A percentile compares a stretch with the other conserved stretches of the same genome.
Evolutionary conservation across 2,797 vertebrate species (phyloP).

Genomic region (Pterois miles): DNA sequence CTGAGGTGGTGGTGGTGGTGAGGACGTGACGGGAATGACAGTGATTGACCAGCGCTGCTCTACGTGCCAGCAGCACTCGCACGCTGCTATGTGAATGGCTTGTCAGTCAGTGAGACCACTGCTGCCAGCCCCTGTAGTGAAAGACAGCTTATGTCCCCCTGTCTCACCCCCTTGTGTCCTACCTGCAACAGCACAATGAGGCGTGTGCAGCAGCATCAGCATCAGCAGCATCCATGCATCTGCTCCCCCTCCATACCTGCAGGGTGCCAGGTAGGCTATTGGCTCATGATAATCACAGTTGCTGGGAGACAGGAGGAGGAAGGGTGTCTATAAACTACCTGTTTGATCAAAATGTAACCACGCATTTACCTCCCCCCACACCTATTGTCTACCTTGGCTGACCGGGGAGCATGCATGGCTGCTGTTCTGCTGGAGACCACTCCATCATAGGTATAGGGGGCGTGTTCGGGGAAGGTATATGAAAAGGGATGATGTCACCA

Average conservation of each 20-base stretch:
- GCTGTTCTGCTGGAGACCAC: constrained; percentile 18
- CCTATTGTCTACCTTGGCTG: constrained; percentile 66
- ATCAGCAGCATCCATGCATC: constrained; percentile 16
- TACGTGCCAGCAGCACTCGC: constrained; percentile 58
- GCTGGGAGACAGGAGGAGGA: constrained; percentile 72
- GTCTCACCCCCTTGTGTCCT: background rate
- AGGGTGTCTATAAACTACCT: constrained; percentile 69
- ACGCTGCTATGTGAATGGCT: constrained; percentile 49
- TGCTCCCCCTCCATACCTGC: constrained; percentile 54
- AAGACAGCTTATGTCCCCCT: constrained; percentile 1
- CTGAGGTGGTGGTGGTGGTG: constrained; percentile 35
- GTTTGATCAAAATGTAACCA: constrained; percentile 64
- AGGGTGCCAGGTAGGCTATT: constrained; percentile 70
- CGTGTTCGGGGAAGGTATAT: constrained; percentile 74
- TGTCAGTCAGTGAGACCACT: constrained; percentile 45
- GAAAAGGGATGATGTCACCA: constrained; percentile 84
- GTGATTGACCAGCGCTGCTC: constrained; percentile 71
- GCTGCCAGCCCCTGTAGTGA: constrained; percentile 25
- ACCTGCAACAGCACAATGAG: constrained; percentile 43
- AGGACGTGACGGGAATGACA: constrained; percentile 80
- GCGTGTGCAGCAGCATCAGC: constrained; percentile 29
- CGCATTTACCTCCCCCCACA: no score
- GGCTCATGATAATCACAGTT: constrained; percentile 72
- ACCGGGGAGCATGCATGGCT: constrained; percentile 31
- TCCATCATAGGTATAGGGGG: constrained; percentile 74